Evolutionary conservation across 2,888 invertebrate species (phyloP).

Genomic region (Yponomeuta plumbellus): DNA sequence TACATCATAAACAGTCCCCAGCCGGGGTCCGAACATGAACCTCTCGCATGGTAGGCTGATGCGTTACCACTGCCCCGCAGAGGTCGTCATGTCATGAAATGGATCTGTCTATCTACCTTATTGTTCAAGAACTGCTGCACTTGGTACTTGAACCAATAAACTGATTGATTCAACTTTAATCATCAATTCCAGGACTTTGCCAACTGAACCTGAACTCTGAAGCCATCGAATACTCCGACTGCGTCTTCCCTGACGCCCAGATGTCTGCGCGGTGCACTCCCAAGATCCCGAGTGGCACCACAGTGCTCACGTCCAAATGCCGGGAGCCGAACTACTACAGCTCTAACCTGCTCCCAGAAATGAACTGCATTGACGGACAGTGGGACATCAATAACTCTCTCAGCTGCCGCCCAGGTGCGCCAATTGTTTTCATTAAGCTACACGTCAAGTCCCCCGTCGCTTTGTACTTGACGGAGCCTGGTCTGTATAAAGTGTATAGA

Average conservation of each 20-base stretch:
- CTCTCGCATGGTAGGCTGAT: too few species aligned
- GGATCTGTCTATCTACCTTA: too few species aligned
- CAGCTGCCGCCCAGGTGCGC: not conserved
- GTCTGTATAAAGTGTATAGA: not conserved
- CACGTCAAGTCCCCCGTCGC: not conserved
- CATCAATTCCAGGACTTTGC: not conserved
- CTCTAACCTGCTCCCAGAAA: not conserved
- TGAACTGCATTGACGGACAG: not conserved
- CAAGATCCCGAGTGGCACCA: not conserved
- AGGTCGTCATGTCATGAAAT: too few species aligned
- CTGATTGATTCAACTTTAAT: too few species aligned
- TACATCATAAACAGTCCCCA: too few species aligned
- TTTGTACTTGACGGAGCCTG: not conserved
- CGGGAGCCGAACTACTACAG: not conserved
- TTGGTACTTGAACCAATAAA: too few species aligned
- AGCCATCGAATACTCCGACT: not conserved
- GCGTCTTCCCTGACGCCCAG: not conserved
- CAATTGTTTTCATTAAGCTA: not conserved
- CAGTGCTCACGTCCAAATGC: not conserved
- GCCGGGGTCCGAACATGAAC: too few species aligned
- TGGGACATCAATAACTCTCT: not conserved
- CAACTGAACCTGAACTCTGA: not conserved
- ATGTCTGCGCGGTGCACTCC: not conserved
- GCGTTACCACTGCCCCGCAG: too few species aligned
- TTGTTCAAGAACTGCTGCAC: too few species aligned